Base-by-base conservation (phyloP, 2,113 vertebrate genomes). In the Willisornis vidua region DNA sequence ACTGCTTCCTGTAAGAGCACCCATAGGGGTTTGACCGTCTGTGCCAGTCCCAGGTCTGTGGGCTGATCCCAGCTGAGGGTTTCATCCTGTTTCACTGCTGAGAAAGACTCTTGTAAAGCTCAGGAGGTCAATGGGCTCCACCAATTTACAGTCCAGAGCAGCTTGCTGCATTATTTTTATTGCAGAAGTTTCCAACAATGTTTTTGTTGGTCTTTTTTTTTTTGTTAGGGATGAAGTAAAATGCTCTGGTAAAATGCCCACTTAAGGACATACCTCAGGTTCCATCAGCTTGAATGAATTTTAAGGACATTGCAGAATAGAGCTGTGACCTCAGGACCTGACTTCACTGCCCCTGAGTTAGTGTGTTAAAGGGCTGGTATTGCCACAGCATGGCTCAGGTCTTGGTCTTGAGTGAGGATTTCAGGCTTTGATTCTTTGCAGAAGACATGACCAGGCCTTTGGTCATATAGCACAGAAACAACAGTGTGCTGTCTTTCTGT, bases 281-380 rank as follows among this genome's bases (percentile, higher is more conserved):
- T 43, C 31, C 22, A 31, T 49, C 41, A 68, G 3, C n/a, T 41
- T 68, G 33, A 57, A 55, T 23, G 20, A 86, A 20, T 62, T 59
- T 81, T 31, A n/a, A 75, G 23, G 54, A 19, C 18, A 83, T 83
- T 90, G 51, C 55, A 88, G 48, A 83, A 43, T 35, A 73, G 20
- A 59, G 4, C 41, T 19, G 12, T 70, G 73, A 33, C 45, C 43
- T 62, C 12, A 16, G 48, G 52, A 45, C 10, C 19, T 9, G 35
- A 35, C 75, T 92, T 83, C 1, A 0, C 29, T 59, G 37, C 26
- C 33, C n/a, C 19, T 19, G 78, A 10, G 10, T 24, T 0, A 0
- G 7, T 67, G 58, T 19, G 57, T 18, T 26, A 65, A 22, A 41
- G 48, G 39, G 9, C 28, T 45, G 37, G 26, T n/a, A 11, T 9